These are phyloP conservation scores for Drosophila pullipes DNA, from an alignment of 2,888 invertebrate species.

Conservation along the genomic window DNA sequence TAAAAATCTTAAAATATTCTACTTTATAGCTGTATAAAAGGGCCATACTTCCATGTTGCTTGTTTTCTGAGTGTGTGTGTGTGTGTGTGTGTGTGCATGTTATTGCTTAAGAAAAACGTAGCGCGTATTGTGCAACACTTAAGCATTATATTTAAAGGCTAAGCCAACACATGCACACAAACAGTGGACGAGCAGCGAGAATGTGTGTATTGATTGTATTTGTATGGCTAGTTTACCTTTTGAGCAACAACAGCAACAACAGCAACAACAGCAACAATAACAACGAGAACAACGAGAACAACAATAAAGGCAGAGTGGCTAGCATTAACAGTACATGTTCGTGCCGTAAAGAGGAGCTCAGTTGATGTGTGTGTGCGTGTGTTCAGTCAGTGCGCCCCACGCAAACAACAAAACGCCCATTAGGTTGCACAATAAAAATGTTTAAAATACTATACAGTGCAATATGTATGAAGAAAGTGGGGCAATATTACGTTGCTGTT, in stretches of 20 bases:
- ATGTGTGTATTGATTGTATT: constrained; percentile 43
- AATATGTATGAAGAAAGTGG: constrained; percentile 37
- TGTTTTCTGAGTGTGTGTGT: neutral
- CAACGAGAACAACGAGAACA: constrained; percentile 23
- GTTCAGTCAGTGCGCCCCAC: constrained; percentile 46
- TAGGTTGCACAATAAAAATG: constrained; percentile 74
- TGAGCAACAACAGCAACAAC: constrained; percentile 36
- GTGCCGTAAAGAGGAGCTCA: constrained; percentile 61
- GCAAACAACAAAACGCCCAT: constrained; percentile 74
- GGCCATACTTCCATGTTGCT: neutral
- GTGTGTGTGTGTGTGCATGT: constrained; percentile 9
- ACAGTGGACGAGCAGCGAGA: constrained; percentile 11
- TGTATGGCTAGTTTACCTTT: constrained; percentile 67
- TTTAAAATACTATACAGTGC: constrained; percentile 70
- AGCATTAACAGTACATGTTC: constrained; percentile 75
- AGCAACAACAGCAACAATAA: constrained; percentile 25
- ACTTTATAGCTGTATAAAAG: constrained; percentile 54
- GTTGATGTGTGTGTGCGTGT: constrained; percentile 16
- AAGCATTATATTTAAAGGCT: constrained; percentile 69
- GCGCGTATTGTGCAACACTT: constrained; percentile 67
- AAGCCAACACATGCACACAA: constrained; percentile 40
- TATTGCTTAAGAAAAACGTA: constrained; percentile 35
- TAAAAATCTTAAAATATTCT: constrained; percentile 73
- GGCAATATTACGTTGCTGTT: constrained; percentile 24
- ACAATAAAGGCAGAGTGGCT: constrained; percentile 41